Percentiles rank a stretch among this genome's conserved stretches.
Conservation (phyloP, 2,888 invertebrate genomes). For the Drosophila meridionalis region DNA sequence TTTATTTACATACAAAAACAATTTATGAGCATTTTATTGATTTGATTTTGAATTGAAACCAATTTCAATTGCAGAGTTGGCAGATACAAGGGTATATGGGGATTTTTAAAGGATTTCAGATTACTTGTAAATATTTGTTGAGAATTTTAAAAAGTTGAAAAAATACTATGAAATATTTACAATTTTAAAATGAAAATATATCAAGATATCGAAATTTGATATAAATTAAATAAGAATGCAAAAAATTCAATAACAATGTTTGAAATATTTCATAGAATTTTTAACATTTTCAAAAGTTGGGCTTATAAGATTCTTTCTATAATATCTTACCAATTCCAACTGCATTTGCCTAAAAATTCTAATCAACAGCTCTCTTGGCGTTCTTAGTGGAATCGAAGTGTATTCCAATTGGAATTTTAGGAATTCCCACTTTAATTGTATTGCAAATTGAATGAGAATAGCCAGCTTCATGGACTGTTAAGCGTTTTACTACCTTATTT, state of each 20-base stretch:
- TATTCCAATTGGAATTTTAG: background rate
- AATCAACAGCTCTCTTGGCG: background rate
- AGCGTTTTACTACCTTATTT: conserved; percentile 22
- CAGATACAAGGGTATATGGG: conserved; percentile 2
- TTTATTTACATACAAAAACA: conserved; percentile 57
- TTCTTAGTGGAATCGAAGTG: background rate
- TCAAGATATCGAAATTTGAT: background rate
- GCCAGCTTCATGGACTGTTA: conserved; percentile 20
- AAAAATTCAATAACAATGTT: background rate
- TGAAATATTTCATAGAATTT: background rate
- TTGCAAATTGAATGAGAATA: conserved; percentile 9
- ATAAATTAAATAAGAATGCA: background rate
- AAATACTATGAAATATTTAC: background rate
- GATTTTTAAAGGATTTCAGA: background rate
- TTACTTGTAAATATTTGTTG: background rate
- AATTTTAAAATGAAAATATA: too few species aligned
- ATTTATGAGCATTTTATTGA: conserved; percentile 10
- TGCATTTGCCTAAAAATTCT: background rate
- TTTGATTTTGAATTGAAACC: conserved; percentile 1
- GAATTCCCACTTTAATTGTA: conserved; percentile 3
- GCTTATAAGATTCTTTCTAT: background rate
- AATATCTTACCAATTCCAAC: background rate
- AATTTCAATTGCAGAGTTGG: conserved; percentile 15
- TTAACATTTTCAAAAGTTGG: background rate
- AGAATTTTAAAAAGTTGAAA: background rate